A percentile compares a stretch with the other conserved stretches of the same genome.
Evolutionary conservation across 2,113 vertebrate genomes (phyloP).

Genomic region (Gallinago undulata): DNA sequence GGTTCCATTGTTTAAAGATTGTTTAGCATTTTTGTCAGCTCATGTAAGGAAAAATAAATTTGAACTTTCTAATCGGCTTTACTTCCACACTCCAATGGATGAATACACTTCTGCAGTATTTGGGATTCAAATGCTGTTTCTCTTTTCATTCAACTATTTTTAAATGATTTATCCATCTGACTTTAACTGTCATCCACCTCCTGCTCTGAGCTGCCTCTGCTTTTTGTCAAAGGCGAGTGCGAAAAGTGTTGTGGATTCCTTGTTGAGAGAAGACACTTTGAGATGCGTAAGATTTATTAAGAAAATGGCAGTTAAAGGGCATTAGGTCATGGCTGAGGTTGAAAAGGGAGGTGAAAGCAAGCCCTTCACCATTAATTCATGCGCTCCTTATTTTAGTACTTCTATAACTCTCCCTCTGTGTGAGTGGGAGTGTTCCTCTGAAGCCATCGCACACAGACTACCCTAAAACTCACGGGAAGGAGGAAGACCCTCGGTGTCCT

Average conservation of each 20-base stretch:
- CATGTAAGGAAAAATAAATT: not conserved
- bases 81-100: not conserved
- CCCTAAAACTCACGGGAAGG: rapidly evolving
- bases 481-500: not conserved
- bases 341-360: not conserved
- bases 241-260: not conserved
- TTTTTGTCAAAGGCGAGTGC: not conserved
- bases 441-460: not conserved
- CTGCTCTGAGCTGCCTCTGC: not conserved
- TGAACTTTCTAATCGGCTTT: not conserved
- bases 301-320: not conserved
- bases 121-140: not conserved
- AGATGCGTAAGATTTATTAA: not conserved
- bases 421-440: not conserved
- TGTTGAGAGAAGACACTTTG: not conserved
- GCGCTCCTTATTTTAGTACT: not conserved
- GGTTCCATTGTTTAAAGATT: not conserved
- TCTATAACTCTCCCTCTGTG: not conserved
- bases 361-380: not conserved
- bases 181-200: too few relatives aligned
- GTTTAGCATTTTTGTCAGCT: not conserved
- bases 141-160: not conserved
- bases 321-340: not conserved
- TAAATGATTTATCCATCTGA: not conserved
- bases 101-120: not conserved